Evolutionary conservation across 2,888 invertebrate species (phyloP), one percentile per base, ranked within the genome.

Genomic region (Sinohyriopsis cumingii): DNA sequence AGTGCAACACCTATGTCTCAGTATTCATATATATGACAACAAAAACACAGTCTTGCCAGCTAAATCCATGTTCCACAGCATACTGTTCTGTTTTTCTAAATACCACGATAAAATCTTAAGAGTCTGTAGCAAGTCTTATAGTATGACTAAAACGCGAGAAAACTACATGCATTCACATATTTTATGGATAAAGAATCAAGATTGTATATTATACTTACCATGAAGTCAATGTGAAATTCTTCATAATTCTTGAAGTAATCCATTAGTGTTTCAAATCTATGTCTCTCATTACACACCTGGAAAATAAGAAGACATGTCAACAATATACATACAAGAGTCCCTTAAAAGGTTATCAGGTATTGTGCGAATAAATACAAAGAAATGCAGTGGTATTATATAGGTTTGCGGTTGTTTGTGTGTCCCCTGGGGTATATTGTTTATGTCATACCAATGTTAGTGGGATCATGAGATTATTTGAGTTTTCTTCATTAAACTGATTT

Each of bases 221-320:
- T 98, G 91, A 45, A 45, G 91, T 99, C 99, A 85, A 99, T 97
- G 91, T 99, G 97, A 90, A 99, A 99, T 84, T 94, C 94, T 87
- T 98, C 97, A 89, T 96, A 97, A 89, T 98, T 96, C 90, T 96
- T 95, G 89, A 99, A 99, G 91, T 96, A 98, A 86, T 96, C 95
- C 96, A 99, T 98, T 59, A 99, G 93, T 0, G 98, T 99, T 91
- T 98, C 96, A 91, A 99, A 99, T 88, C 99, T 92, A 71, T 90
- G 92, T 82, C 93, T 93, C 88, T 99, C 99, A 78, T 87, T 87
- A 84, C 90, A 91, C 45, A 91, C 90, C 91, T 91, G 76, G 6
- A 79, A 76, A 71, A 62, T 3, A 45, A 45, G 3, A 0, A 45
- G 2, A 45, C 45, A 45, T 45, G 12, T 45, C 63, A 60, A 77